Base-by-base conservation (phyloP, 1,140 invertebrate genomes). In the Ostrea edulis region DNA sequence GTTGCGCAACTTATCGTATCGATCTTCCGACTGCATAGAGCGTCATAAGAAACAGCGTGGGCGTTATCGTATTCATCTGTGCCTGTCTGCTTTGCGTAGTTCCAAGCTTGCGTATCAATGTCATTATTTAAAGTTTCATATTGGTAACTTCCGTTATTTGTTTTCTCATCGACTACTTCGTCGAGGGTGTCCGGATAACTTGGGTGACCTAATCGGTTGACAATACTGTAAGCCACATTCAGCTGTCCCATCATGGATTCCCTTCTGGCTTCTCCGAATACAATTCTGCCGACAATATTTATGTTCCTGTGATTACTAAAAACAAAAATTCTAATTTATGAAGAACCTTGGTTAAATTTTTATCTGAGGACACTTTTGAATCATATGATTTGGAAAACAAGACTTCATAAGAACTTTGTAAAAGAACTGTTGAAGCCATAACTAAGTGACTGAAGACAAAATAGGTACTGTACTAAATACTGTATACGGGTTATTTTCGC, bases 191-290 rank as follows among this genome's bases (percentile, higher is more conserved):
- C 83, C 11, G 86, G 77, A 52, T 44, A 87, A 1, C 53, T 81
- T 3, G 29, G 11, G 25, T 55, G 77, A n/a, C 53, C 65, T 25
- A 35, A 22, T 44, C 65, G 25, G 68, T 86, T 86, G 85, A 86
- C 85, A 54, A 86, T 81, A 52, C 44, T 81, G 29, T 86, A 87
- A 14, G 86, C 86, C 9, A 87, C 86, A 8, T 55, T 35, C 20
- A 29, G 35, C n/a, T 87, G 86, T 83, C 53, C 86, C 35, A 20
- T 25, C 20, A 8, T 14, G 35, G 86, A 29, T 65, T 87, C 81
- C 0, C 86, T 35, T 83, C 86, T 82, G 14, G 86, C 77, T 25
- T 87, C 81, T 35, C 86, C 86, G 35, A 82, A 82, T 8, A 86
- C 85, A 11, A 86, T 44, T 25, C 85, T 51, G 35, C n/a, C 68